Evolutionary conservation across 2,888 invertebrate genomes (phyloP).

Genomic region (Chrysolina americana): DNA sequence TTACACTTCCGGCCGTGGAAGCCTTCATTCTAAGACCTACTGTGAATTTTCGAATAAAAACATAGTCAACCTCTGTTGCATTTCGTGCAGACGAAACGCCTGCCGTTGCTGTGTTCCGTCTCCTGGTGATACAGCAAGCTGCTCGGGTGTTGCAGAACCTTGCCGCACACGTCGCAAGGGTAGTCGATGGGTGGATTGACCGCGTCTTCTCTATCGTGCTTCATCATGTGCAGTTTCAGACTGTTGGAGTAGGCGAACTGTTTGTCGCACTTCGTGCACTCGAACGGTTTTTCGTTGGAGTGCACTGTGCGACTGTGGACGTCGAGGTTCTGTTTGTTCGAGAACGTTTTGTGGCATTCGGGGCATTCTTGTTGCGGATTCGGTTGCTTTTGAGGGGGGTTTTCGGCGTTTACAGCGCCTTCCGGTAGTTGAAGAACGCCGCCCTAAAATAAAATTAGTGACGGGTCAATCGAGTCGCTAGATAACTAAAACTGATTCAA

Average conservation of each 20-base stretch:
- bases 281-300: constrained; percentile 55
- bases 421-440: neutral
- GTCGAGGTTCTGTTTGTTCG: constrained; percentile 75
- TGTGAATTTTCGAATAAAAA: too few species aligned
- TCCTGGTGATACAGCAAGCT: constrained; percentile 84
- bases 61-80: constrained; percentile 68
- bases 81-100: constrained; percentile 43
- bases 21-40: too few species aligned
- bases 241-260: constrained; percentile 76
- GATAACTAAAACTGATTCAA: neutral
- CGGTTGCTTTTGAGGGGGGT: neutral
- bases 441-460: neutral
- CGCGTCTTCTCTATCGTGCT: constrained; percentile 63
- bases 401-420: neutral
- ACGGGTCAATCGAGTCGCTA: neutral
- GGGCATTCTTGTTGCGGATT: constrained; percentile 68
- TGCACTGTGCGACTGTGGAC: constrained; percentile 74
- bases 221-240: constrained; percentile 72
- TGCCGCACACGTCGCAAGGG: constrained; percentile 73
- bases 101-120: constrained; percentile 69
- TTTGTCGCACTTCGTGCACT: constrained; percentile 74
- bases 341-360: constrained; percentile 75
- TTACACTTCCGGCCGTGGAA: too few species aligned
- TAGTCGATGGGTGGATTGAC: constrained; percentile 63
- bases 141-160: constrained; percentile 78